Percentiles rank a stretch among this genome's conserved stretches.
phyloP scores from a whole-genome alignment of 1,140 invertebrate genomes.

The Atta cephalotes region DNA sequence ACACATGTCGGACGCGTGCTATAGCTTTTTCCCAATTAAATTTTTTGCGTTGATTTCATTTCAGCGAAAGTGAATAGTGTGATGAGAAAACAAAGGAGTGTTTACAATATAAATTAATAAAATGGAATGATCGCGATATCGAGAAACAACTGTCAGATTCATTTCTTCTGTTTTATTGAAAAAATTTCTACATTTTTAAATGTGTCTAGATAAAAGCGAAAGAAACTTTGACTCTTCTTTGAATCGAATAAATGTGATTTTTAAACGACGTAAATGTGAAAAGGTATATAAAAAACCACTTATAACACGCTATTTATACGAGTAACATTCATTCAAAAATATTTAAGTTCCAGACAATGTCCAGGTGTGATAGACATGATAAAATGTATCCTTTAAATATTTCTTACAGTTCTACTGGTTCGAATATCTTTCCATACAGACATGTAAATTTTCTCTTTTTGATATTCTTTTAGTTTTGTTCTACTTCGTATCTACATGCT shows the following conservation, averaged over 20 bases:
- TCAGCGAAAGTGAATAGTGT: slow-evolving; percentile 9
- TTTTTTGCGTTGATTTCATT: slow-evolving; percentile 45
- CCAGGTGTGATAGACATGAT: not conserved
- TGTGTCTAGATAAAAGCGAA: not conserved
- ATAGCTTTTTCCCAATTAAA: slow-evolving; percentile 21
- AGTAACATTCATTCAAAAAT: slow-evolving; percentile 5
- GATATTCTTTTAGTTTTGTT: not conserved
- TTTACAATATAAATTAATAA: slow-evolving; percentile 4
- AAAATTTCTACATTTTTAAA: not conserved
- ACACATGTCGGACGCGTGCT: slow-evolving; percentile 30
- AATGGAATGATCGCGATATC: not conserved
- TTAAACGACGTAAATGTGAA: not conserved
- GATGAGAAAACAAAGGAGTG: not conserved
- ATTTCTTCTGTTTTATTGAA: not conserved
- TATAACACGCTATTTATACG: not conserved
- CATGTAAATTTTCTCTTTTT: not conserved
- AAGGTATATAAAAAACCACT: not conserved
- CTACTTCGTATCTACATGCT: not conserved
- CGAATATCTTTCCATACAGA: not conserved
- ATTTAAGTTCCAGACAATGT: not conserved
- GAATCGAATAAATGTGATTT: not conserved
- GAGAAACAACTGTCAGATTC: not conserved
- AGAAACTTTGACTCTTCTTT: not conserved
- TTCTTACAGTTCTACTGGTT: not conserved
- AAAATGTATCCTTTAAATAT: not conserved